Conservation (phyloP, 2,888 invertebrate genomes). For the Lasiommata megera region DNA sequence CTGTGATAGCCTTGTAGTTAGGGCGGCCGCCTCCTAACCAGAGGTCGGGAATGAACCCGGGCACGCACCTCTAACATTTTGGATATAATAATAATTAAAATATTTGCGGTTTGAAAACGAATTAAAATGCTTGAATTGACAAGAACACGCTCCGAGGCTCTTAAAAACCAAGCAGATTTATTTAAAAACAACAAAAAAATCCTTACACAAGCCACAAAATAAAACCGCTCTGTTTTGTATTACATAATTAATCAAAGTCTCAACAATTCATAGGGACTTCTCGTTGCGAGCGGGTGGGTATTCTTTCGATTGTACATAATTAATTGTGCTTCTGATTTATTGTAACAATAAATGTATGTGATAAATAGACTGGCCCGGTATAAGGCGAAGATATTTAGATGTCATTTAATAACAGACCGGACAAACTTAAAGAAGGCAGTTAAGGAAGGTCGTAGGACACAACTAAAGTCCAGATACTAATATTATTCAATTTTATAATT, state of each 20-base stretch:
- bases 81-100: background rate
- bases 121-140: background rate
- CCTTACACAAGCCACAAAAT: background rate
- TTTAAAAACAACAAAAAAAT: background rate
- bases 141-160: background rate
- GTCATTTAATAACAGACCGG: background rate
- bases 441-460: background rate
- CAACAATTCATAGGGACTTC: conserved; percentile 14
- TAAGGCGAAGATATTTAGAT: background rate
- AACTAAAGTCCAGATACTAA: no score
- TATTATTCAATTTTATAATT: no score
- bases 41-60: no score
- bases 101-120: background rate
- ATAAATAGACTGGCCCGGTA: background rate
- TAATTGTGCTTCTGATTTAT: conserved; percentile 15
- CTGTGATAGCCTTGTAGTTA: no score
- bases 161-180: background rate
- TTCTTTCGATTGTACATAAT: conserved; percentile 10
- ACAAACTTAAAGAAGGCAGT: background rate
- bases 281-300: background rate
- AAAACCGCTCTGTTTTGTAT: background rate
- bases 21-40: no score
- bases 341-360: conserved; percentile 6
- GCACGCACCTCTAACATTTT: no score
- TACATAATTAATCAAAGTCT: conserved; percentile 16